These are phyloP conservation scores for Parazoanthus darwini DNA, from an alignment of 92 coral and sea anemone genomes.

Conservation along the genomic window DNA sequence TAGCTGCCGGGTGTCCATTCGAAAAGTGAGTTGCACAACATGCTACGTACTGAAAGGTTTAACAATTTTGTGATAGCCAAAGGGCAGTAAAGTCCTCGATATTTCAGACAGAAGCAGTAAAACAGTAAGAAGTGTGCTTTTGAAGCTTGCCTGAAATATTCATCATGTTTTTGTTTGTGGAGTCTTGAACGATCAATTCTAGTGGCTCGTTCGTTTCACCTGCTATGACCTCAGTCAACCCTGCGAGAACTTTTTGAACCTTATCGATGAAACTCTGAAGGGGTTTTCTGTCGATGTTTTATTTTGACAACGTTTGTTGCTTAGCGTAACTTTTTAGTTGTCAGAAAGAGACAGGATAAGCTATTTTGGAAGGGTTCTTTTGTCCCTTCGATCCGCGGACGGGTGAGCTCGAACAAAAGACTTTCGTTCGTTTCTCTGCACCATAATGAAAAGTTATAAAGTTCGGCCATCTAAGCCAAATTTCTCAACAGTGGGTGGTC, in stretches of 20 bases:
- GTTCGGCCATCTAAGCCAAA: no score
- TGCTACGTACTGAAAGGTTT: not conserved
- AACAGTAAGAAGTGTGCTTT: slow-evolving; percentile 19
- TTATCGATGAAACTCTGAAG: not conserved
- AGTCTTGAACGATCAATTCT: slow-evolving; percentile 9
- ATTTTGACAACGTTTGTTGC: not conserved
- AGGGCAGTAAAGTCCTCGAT: slow-evolving; percentile 35
- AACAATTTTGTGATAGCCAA: not conserved
- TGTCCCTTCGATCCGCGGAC: not conserved
- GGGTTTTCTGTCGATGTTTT: not conserved
- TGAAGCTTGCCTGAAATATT: slow-evolving; percentile 28
- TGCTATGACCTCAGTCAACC: slow-evolving; percentile 12
- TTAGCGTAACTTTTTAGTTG: not conserved
- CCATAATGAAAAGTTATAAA: not conserved
- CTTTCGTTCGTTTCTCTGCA: not conserved
- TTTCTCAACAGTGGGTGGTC: slow-evolving; percentile 18
- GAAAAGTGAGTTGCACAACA: slow-evolving; percentile 75
- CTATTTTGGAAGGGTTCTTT: not conserved
- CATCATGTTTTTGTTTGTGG: slow-evolving; percentile 24
- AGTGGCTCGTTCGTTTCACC: slow-evolving; percentile 30
- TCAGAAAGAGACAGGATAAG: not conserved
- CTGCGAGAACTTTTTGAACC: not conserved
- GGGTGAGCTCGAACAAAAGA: slow-evolving; percentile 5
- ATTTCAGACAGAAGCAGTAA: slow-evolving; percentile 12
- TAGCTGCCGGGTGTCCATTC: slow-evolving; percentile 92